Base-by-base conservation (phyloP, 2,113 vertebrate species). In the Rutilus rutilus region DNA sequence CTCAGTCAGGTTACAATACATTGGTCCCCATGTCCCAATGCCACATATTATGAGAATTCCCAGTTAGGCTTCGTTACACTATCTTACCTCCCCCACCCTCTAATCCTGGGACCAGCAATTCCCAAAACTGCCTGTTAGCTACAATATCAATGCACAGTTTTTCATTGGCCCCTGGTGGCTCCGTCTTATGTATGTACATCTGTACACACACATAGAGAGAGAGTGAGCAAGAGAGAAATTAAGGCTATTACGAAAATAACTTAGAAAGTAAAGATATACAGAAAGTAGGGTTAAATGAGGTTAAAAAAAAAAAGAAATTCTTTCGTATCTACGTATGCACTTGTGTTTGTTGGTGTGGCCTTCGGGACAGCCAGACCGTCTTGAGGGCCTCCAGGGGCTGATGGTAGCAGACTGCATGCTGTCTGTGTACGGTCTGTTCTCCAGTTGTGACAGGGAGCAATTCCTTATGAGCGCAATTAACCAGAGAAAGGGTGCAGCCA, bases 391-490 rank as follows among this genome's bases (percentile, higher is more conserved):
- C 92, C 78, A 11, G 92, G 94, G 93, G 91, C 90, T 88, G 76
- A 69, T 88, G 89, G 84, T 89, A 92, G 91, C 93, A 94, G 94
- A 89, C 91, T 93, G 93, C 89, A 86, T 89, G 89, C 91, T 94
- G 93, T 94, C 92, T 92, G 94, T 94, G 91, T 87, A 84, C 91
- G 92, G 94, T 90, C 94, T 96, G 95, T 95, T 96, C 91, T 94
- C 92, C 91, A 94, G 94, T 94, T 94, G 94, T 94, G 94, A 94
- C 93, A 93, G 93, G 88, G 92, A 92, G 91, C 87, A 87, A 89
- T 89, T 90, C 95, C 93, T 94, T 95, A 95, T 94, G 95, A 95
- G 94, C 92, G 93, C 93, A 95, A 95, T 95, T 95, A 95, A 77
- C 71, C 57, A 52, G 82, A 85, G 65, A 15, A 42, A 25, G 42